Evolutionary conservation across 2,113 vertebrate species (phyloP).

Genomic region (Taxidea taxus): DNA sequence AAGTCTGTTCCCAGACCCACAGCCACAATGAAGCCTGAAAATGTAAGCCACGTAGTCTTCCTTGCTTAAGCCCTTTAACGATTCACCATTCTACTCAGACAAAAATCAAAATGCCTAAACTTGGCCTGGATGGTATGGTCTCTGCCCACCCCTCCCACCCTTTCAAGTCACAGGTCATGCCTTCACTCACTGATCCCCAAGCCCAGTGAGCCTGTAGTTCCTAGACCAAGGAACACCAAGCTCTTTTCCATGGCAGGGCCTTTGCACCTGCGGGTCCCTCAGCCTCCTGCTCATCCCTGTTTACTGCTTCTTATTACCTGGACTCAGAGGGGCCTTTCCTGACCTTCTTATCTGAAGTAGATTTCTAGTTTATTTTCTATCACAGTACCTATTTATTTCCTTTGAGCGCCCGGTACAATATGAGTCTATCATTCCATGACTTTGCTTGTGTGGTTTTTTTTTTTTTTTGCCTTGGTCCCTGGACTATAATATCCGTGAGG

Average conservation of each 20-base stretch:
- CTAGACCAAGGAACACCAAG: neutral
- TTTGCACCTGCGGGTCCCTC: neutral
- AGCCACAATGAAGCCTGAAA: neutral
- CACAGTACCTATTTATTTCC: neutral
- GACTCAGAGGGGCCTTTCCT: neutral
- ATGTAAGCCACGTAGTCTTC: neutral
- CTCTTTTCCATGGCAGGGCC: neutral
- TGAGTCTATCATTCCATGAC: neutral
- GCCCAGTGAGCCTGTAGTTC: neutral
- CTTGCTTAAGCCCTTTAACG: neutral
- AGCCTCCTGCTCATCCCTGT: neutral
- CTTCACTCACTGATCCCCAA: neutral
- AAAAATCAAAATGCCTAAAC: neutral
- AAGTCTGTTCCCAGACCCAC: neutral
- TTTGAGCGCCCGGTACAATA: neutral
- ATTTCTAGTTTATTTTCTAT: neutral
- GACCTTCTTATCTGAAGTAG: neutral
- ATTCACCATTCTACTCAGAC: neutral
- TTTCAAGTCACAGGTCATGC: neutral
- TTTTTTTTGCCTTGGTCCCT: neutral
- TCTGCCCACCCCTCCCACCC: neutral
- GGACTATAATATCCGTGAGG: neutral
- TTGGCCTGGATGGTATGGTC: neutral
- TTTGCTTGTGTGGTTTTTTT: too few relatives aligned
- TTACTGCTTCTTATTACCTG: neutral